These are phyloP conservation scores for Anoplius nigerrimus DNA, from an alignment of 2,888 invertebrate species.

Conservation along the genomic window DNA sequence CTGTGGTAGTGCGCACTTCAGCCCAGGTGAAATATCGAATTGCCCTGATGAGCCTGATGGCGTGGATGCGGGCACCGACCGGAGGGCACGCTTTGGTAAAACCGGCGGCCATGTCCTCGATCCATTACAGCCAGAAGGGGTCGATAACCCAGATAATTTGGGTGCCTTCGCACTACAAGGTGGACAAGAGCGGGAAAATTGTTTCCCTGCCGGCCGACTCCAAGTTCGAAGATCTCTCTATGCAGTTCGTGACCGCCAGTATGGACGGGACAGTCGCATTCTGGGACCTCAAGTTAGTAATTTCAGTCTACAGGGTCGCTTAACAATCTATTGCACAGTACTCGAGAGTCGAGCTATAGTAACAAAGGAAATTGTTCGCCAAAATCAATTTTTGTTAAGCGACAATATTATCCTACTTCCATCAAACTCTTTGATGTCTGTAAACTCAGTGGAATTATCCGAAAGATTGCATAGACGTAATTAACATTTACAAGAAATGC, in stretches of 20 bases:
- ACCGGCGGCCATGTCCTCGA: constrained; percentile 80
- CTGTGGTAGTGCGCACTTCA: constrained; percentile 79
- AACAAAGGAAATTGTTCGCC: no score
- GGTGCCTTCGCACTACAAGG: constrained; percentile 80
- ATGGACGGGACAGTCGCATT: constrained; percentile 83
- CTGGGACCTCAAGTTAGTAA: constrained; percentile 82
- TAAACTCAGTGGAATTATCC: no score
- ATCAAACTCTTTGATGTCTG: no score
- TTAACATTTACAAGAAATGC: no score
- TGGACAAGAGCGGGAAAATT: constrained; percentile 80
- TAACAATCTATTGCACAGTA: no score
- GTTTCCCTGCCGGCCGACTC: constrained; percentile 69
- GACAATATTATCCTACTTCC: no score
- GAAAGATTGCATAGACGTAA: no score
- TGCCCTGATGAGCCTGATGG: constrained; percentile 80
- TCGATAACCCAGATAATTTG: constrained; percentile 82
- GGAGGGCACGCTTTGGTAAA: constrained; percentile 78
- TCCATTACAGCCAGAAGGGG: constrained; percentile 80
- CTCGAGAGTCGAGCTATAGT: no score
- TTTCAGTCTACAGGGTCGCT: background rate
- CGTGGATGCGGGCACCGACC: constrained; percentile 81
- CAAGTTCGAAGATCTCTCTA: constrained; percentile 70
- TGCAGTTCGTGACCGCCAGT: constrained; percentile 82
- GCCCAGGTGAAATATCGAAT: constrained; percentile 80
- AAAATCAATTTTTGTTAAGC: no score